These are phyloP conservation scores for Calameuta idolon DNA, from an alignment of 2,888 invertebrate species.

Conservation along the genomic window DNA sequence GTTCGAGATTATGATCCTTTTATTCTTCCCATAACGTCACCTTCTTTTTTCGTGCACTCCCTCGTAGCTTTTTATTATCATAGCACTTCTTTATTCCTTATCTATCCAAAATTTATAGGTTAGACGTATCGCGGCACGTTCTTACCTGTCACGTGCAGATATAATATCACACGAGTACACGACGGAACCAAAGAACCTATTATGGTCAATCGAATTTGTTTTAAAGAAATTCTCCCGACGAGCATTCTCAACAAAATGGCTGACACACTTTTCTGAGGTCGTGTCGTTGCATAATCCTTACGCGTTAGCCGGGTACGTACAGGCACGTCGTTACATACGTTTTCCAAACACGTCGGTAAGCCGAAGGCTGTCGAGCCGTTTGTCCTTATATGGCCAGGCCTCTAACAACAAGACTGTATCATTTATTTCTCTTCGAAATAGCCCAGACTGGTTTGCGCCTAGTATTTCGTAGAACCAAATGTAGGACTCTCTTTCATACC, in stretches of 20 bases:
- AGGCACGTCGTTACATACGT: background rate
- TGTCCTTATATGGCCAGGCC: conserved; percentile 4
- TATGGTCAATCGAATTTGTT: conserved; percentile 5
- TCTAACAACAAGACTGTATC: conserved; percentile 1
- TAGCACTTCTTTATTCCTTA: too few species aligned
- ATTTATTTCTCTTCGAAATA: background rate
- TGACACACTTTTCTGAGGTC: conserved; percentile 7
- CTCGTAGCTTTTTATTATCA: too few species aligned
- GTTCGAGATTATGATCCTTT: too few species aligned
- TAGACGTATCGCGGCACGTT: too few species aligned
- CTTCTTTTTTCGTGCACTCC: too few species aligned
- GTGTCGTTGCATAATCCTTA: conserved; percentile 7
- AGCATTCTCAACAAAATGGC: background rate
- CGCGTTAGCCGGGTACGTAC: background rate
- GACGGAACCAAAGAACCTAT: too few species aligned
- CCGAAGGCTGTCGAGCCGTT: conserved; percentile 9
- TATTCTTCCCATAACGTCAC: too few species aligned
- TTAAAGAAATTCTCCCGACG: conserved; percentile 1
- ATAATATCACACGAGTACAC: too few species aligned
- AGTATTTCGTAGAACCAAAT: too few species aligned
- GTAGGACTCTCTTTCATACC: too few species aligned
- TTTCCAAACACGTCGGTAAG: conserved; percentile 8
- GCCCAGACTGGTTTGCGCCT: background rate
- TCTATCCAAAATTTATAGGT: too few species aligned
- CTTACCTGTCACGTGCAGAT: too few species aligned